Evolutionary conservation across 2,113 vertebrate genomes (phyloP).

Genomic region (Alligator sinensis): DNA sequence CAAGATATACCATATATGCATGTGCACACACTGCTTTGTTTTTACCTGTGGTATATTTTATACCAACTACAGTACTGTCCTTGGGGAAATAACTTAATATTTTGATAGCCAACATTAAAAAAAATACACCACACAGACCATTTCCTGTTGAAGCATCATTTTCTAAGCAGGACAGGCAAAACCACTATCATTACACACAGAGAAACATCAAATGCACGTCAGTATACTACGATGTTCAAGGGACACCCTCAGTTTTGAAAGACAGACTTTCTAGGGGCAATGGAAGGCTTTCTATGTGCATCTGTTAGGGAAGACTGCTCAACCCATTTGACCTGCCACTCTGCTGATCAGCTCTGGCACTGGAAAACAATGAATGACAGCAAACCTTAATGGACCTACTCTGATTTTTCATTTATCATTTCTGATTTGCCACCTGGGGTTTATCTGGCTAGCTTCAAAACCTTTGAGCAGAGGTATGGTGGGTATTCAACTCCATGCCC

Average conservation of each 20-base stretch:
- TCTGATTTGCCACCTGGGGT: not conserved
- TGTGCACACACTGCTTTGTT: not conserved
- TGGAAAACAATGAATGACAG: not conserved
- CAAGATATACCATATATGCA: too few species aligned
- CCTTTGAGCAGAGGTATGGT: slow-evolving; percentile 25
- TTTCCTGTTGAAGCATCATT: not conserved
- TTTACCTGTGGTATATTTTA: not conserved
- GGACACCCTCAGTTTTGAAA: not conserved
- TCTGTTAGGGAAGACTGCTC: not conserved
- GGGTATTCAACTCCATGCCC: slow-evolving; percentile 14
- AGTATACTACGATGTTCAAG: not conserved
- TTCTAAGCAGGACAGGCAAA: not conserved
- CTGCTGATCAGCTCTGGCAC: not conserved
- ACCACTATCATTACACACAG: not conserved
- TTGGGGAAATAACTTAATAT: not conserved
- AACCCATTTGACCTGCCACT: fast-evolving
- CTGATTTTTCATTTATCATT: slow-evolving; percentile 10
- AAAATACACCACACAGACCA: not conserved
- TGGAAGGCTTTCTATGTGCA: not conserved
- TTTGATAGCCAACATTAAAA: not conserved
- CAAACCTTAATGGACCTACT: not conserved
- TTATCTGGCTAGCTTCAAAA: slow-evolving; percentile 6
- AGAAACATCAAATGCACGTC: not conserved
- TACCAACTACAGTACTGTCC: not conserved
- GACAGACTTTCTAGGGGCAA: not conserved